Evolutionary conservation across 2,888 invertebrate species (phyloP).

Genomic region (Trissonchulus sp.): DNA sequence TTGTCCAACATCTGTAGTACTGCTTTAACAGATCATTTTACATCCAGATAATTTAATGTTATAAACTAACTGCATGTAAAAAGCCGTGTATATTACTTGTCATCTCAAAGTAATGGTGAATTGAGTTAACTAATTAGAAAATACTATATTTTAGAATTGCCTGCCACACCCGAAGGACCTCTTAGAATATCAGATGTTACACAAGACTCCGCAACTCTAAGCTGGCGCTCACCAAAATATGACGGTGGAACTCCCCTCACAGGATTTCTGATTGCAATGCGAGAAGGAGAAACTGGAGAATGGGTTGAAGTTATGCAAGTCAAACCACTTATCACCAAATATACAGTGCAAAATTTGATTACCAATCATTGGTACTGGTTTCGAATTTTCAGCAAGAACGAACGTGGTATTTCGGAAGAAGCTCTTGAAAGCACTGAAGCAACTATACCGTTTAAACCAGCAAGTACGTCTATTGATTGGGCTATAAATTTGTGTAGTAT

Average conservation of each 20-base stretch:
- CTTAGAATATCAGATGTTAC: constrained; percentile 71
- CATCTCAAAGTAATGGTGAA: no score
- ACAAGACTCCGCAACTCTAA: constrained; percentile 72
- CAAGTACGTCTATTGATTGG: no score
- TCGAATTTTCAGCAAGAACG: constrained; percentile 54
- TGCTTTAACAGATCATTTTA: no score
- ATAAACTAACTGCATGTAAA: no score
- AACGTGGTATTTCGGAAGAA: constrained; percentile 53
- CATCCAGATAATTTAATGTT: no score
- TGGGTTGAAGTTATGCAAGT: background rate
- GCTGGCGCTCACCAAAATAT: constrained; percentile 78
- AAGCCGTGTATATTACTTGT: no score
- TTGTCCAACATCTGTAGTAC: no score
- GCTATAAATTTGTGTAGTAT: no score
- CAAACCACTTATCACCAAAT: constrained; percentile 4
- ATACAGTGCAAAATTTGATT: constrained; percentile 38
- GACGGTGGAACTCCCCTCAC: constrained; percentile 85
- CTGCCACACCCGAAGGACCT: constrained; percentile 67
- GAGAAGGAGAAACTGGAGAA: background rate
- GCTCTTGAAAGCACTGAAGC: constrained; percentile 45
- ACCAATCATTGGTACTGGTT: constrained; percentile 54
- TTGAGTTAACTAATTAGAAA: no score
- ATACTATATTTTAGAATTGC: background rate
- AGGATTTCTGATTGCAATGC: constrained; percentile 77
- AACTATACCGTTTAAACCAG: background rate